Conservation (phyloP, 2,797 vertebrate genomes). For the Pseudomugil tenellus region DNA sequence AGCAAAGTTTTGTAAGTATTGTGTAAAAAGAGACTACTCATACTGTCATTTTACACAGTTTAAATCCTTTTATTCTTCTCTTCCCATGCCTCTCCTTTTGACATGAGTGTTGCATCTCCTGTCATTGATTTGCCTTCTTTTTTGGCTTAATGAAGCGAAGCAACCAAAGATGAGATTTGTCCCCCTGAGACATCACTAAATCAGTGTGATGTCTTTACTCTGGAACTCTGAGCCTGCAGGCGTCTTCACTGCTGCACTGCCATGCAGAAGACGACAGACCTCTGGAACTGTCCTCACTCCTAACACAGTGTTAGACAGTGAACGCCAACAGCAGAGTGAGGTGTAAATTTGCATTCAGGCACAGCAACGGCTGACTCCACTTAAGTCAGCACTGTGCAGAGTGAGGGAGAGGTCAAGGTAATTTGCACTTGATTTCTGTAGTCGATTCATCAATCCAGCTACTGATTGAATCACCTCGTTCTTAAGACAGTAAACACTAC, state of each 20-base stretch:
- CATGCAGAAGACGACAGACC: constrained; percentile 39
- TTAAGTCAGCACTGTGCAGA: constrained; percentile 32
- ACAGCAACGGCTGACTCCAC: constrained; percentile 31
- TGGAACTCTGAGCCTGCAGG: constrained; percentile 40
- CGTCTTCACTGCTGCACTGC: constrained; percentile 30
- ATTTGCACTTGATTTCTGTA: constrained; percentile 61
- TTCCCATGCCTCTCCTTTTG: constrained; percentile 30
- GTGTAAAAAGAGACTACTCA: constrained; percentile 26
- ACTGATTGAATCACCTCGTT: constrained; percentile 62
- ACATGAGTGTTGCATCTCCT: constrained; percentile 51
- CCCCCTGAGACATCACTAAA: constrained; percentile 65
- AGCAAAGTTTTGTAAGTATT: constrained; percentile 34
- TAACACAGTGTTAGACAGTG: constrained; percentile 26
- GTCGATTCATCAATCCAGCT: constrained; percentile 63
- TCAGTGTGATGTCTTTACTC: constrained; percentile 72
- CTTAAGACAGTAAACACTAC: constrained; percentile 48
- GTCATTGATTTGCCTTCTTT: constrained; percentile 69
- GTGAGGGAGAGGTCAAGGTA: constrained; percentile 62
- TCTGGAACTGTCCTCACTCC: constrained; percentile 58
- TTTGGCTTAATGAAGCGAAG: constrained; percentile 73
- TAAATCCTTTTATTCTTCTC: constrained; percentile 47
- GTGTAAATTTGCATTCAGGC: constrained; percentile 67
- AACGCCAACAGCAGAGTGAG: constrained; percentile 13
- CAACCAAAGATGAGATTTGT: constrained; percentile 61
- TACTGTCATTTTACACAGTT: constrained; percentile 52